Percentiles rank a stretch among this genome's conserved stretches.
Conservation (phyloP, 1,140 invertebrate species). For the Eriocheir sinensis region DNA sequence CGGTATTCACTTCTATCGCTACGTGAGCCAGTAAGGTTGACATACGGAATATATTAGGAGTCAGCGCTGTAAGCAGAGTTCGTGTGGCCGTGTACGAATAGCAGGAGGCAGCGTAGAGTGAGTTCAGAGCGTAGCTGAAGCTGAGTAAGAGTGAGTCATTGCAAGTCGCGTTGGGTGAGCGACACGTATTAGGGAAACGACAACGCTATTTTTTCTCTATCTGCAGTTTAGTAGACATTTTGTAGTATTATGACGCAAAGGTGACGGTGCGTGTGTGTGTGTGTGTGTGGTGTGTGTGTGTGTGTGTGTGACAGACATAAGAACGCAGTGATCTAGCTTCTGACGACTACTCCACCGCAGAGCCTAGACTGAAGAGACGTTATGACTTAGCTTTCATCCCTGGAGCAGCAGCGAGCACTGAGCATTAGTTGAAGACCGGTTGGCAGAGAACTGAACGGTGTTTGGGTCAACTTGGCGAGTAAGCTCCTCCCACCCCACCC, state of each 20-base stretch:
- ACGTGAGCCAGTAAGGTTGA: too few relatives aligned
- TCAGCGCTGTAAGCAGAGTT: too few relatives aligned
- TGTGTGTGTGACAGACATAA: too few relatives aligned
- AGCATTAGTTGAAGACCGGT: too few relatives aligned
- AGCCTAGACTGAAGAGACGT: too few relatives aligned
- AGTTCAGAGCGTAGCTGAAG: not conserved
- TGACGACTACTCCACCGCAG: not conserved
- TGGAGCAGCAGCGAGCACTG: not conserved
- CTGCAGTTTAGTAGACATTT: not conserved
- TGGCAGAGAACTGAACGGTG: not conserved
- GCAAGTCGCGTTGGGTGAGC: not conserved
- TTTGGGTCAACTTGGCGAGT: not conserved
- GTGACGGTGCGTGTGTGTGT: not conserved
- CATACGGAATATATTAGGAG: too few relatives aligned
- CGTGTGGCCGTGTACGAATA: too few relatives aligned
- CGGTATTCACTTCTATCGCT: too few relatives aligned
- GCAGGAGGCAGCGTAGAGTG: not conserved
- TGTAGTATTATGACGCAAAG: constrained; percentile 14
- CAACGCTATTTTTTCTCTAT: not conserved
- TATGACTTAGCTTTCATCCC: not conserved
- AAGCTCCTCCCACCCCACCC: too few relatives aligned
- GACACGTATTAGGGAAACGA: not conserved
- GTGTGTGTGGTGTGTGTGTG: not conserved
- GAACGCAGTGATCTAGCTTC: too few relatives aligned
- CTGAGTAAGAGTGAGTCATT: not conserved